Evolutionary conservation across 37 sponge, comb jelly and placozoan genomes (phyloP).

Genomic region (Bolinopsis microptera): DNA sequence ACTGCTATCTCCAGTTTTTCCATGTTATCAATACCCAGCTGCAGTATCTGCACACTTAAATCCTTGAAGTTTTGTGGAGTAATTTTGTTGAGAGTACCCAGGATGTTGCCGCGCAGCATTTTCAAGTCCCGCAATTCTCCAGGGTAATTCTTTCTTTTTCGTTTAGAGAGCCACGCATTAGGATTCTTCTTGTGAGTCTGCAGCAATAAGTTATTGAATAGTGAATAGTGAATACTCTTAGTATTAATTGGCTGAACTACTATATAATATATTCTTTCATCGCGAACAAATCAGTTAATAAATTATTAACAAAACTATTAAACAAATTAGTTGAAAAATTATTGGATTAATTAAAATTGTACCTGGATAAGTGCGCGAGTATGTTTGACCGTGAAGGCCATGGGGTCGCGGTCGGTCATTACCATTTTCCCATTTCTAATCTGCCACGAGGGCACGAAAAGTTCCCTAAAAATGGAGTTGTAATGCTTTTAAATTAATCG

Average conservation of each 20-base stretch:
- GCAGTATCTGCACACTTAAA: slow-evolving; percentile 19
- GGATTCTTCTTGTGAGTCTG: slow-evolving; percentile 59
- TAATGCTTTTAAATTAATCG: too few species aligned
- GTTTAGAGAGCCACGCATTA: slow-evolving; percentile 38
- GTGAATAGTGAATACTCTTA: neutral
- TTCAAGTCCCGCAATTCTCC: neutral
- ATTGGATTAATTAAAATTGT: too few species aligned
- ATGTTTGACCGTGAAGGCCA: neutral
- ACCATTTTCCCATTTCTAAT: slow-evolving; percentile 48
- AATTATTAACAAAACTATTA: too few species aligned
- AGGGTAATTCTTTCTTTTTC: neutral
- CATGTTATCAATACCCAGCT: slow-evolving; percentile 3
- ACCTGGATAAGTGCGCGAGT: slow-evolving; percentile 5
- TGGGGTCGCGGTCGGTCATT: neutral
- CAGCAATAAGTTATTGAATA: neutral
- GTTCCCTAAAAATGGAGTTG: too few species aligned
- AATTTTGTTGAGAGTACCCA: slow-evolving; percentile 54
- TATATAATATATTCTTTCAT: too few species aligned
- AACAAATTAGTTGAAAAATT: too few species aligned
- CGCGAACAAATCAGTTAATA: too few species aligned
- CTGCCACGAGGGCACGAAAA: slow-evolving; percentile 46
- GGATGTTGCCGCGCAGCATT: slow-evolving; percentile 4
- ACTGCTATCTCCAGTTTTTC: slow-evolving; percentile 39
- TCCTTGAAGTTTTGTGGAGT: slow-evolving; percentile 66
- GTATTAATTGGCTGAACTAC: too few species aligned